Evolutionary conservation across 2,888 invertebrate genomes (phyloP), one percentile per base, ranked within the genome.

Genomic region (Ichneumoninae sp.): DNA sequence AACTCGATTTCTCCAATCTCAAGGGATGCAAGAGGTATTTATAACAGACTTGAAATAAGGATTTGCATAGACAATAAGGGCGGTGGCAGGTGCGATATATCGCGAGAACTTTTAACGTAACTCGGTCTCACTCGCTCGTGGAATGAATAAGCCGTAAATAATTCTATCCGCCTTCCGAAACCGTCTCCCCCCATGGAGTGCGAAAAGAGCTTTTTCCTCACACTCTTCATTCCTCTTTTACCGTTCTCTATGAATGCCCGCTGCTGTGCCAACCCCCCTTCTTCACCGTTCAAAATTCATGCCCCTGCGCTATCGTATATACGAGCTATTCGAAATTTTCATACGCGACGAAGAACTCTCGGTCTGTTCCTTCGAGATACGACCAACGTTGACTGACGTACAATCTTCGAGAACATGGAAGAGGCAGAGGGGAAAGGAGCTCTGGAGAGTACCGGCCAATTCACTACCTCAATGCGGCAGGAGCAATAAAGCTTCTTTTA

Each of bases 31-130:
- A 88, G 88, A 87, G 80, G 87, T 90, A 89, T 91, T 91, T 91
- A 90, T 89, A 90, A 90, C 88, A 86, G 90, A 90, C 88, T 90
- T 88, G 87, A 88, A 89, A 88, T 89, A 88, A 89, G 90, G 91
- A 91, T 91, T 92, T 91, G 91, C 92, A 91, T 91, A 88, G 88
- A 89, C 89, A 90, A 92, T 90, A 89, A 91, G 89, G 86, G 79
- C 83, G 80, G 33, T 62, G 69, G 81, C 69, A 80, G 74, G 70
- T 74, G 86, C 88, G 88, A 90, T 91, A 89, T 91, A 91, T 91
- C 89, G 88, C 88, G 78, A 84, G 87, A 90, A 91, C 89, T 91
- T 91, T 91, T 90, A 90, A 90, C 89, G 88, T 83, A 84, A 84
- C 83, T 84, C 82, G 81, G 77, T 84, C 80, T 52, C 44, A 40